Conservation (phyloP, 2,113 vertebrate genomes). For the Paradisaea rubra region DNA sequence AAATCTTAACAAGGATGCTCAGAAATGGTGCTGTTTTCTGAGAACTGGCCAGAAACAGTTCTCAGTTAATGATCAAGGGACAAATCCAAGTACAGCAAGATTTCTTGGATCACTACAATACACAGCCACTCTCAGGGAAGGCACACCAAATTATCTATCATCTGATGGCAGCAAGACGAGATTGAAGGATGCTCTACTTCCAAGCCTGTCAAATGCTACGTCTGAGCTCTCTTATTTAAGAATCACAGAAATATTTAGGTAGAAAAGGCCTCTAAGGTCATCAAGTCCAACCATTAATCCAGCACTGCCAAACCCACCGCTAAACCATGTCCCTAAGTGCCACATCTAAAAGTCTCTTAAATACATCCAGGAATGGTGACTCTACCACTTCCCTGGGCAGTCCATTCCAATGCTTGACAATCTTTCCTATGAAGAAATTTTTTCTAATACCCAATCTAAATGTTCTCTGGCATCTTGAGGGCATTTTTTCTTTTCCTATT, state of each 20-base stretch:
- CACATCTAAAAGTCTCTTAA: neutral
- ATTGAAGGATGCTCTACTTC: neutral
- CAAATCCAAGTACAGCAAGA: neutral
- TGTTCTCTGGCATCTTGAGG: neutral
- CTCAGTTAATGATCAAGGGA: neutral
- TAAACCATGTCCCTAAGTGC: neutral
- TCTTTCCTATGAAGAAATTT: neutral
- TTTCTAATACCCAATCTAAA: neutral
- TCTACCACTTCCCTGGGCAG: neutral
- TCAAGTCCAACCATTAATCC: neutral
- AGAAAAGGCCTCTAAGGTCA: neutral
- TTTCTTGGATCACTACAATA: neutral
- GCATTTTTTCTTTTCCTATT: neutral
- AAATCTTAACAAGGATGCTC: neutral
- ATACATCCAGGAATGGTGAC: neutral
- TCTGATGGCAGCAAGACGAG: neutral
- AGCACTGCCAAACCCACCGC: fast-evolving
- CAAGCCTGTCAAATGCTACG: neutral
- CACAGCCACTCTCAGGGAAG: neutral
- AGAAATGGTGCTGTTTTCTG: neutral
- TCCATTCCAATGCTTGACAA: neutral
- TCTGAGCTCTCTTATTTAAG: neutral
- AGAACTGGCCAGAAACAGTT: neutral
- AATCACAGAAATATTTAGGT: neutral
- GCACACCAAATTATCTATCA: neutral